Evolutionary conservation across 2,113 vertebrate species (phyloP).

Genomic region (Genyomyrus donnyi): DNA sequence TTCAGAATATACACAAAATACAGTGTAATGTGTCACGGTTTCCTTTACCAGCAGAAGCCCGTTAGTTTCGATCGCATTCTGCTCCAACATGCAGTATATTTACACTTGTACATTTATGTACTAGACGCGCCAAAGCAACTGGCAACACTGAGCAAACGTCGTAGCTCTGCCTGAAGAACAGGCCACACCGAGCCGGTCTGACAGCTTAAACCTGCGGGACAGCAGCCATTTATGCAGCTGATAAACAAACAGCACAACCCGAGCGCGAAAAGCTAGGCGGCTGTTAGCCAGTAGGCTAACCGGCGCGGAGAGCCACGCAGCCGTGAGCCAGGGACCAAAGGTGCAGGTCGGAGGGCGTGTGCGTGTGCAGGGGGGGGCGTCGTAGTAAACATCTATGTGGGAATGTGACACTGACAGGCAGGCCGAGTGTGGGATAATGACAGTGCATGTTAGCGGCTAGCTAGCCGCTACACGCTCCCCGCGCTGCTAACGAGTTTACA

Average conservation of each 20-base stretch:
- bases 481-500: not conserved
- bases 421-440: conserved; percentile 17
- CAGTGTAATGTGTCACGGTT: not conserved
- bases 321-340: not conserved
- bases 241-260: not conserved
- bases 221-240: not conserved
- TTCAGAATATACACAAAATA: not conserved
- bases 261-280: not conserved
- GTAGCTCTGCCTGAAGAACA: not conserved
- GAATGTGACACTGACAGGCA: conserved; percentile 15
- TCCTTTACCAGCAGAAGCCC: not conserved
- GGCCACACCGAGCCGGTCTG: not conserved
- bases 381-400: not conserved
- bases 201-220: not conserved
- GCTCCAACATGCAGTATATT: not conserved
- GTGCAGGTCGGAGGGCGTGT: not conserved
- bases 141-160: not conserved
- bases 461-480: not conserved
- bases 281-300: not conserved
- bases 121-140: not conserved
- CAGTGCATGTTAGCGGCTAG: conserved; percentile 18
- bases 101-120: not conserved
- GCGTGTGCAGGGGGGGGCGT: not conserved
- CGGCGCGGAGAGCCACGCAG: not conserved
- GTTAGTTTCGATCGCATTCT: not conserved